Conservation (phyloP, 2,888 invertebrate genomes). For the Julus scanicus region DNA sequence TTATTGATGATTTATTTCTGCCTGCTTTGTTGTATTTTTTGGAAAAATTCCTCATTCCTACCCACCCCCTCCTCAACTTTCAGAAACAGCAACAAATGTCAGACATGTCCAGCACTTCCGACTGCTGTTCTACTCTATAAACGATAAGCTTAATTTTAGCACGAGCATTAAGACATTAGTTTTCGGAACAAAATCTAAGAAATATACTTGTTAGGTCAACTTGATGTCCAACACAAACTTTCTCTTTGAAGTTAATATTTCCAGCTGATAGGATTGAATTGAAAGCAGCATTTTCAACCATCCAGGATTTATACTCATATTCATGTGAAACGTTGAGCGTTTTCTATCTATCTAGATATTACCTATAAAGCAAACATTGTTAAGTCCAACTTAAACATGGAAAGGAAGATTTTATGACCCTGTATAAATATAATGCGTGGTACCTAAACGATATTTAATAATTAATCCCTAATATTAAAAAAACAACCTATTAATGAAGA, state of each 20-base stretch:
- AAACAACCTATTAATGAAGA: no score
- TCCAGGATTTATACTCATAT: no score
- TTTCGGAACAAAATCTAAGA: neutral
- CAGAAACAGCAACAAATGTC: neutral
- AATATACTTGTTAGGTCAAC: neutral
- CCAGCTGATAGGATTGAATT: no score
- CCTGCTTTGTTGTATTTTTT: constrained; percentile 3
- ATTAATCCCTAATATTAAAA: no score
- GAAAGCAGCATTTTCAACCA: no score
- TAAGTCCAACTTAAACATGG: no score
- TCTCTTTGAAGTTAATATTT: neutral
- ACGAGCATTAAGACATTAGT: neutral
- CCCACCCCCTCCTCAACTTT: neutral
- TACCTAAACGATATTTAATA: no score
- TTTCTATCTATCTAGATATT: no score
- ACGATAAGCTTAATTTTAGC: neutral
- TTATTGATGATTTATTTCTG: constrained; percentile 45
- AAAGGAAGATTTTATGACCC: no score
- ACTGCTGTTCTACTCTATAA: neutral
- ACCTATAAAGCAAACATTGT: no score
- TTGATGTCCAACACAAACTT: neutral
- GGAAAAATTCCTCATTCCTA: neutral
- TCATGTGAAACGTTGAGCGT: no score
- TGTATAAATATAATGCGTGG: no score
- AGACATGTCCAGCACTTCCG: neutral